Conservation (phyloP, 2,113 vertebrate species). For the Nyctibius bracteatus region DNA sequence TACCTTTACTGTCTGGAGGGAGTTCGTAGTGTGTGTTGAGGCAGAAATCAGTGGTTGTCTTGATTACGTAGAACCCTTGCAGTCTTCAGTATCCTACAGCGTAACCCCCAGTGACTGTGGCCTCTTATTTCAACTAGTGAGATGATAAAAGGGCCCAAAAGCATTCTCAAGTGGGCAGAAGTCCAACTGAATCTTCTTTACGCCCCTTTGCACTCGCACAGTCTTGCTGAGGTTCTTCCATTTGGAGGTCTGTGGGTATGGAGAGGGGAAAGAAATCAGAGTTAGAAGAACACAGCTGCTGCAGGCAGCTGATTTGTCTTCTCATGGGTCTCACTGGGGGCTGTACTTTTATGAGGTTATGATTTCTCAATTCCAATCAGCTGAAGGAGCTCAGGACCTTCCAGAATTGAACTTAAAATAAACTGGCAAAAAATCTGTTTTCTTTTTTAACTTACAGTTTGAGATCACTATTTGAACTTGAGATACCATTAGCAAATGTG, state of each 20-base stretch:
- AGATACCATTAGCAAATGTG: background rate
- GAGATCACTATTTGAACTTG: background rate
- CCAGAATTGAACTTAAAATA: background rate
- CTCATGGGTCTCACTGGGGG: background rate
- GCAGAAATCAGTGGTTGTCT: background rate
- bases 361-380: background rate
- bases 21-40: background rate
- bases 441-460: background rate
- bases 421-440: background rate
- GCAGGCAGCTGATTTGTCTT: background rate
- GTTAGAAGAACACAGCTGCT: background rate
- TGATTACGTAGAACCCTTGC: background rate
- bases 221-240: background rate
- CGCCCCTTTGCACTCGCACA: rapidly evolving
- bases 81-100: background rate
- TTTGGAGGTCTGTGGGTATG: background rate
- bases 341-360: background rate
- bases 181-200: background rate
- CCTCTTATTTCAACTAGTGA: background rate
- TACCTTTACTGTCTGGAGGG: background rate
- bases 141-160: background rate
- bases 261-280: background rate
- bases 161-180: background rate
- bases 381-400: background rate
- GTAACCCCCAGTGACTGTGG: background rate